Base-by-base conservation (phyloP, 2,888 invertebrate genomes). In the Diarsia brunnea region DNA sequence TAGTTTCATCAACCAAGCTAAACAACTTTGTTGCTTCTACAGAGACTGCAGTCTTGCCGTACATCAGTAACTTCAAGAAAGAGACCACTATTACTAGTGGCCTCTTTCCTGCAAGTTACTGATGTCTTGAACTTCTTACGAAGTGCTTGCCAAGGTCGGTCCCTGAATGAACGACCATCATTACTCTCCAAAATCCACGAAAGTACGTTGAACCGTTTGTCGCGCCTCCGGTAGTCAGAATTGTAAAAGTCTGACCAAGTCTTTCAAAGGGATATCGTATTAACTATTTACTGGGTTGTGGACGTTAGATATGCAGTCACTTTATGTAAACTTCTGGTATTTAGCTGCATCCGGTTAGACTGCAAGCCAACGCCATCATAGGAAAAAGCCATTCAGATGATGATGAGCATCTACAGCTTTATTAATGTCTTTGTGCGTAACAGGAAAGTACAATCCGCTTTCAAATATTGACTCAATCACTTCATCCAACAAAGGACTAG, bases 401-500 rank as follows among this genome's bases (percentile, higher is more conserved):
- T 43, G n/a, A 14, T 16, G 27, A 27, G 19, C 53, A 1, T 55
- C 55, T 24, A 55, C 24, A 24, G 14, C 38, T 38, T 61, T 21
- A 21, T 21, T 38, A 38, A 8, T 53, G n/a, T 38, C 11, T 19
- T 27, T 10, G 31, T n/a, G 21, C 14, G 69, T 47, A 66, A 81
- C 61, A 49, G 38, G 71, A 69, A 73, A 84, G 53, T 72, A 43
- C 10, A 19, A n/a, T 24, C 16, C 14, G 58, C 82, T 87, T 82
- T 87, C 75, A 87, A 82, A 73, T 81, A 72, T 81, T 66, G 75
- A 73, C 60, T 38, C 55, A 74, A 70, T 73, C 43, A 63, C 63
- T 69, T 19, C 19, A 63, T 45, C 49, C 67, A 84, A 86, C 84
- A 88, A 86, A 71, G 64, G 82, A 21, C 69, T 75, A 66, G 69